Conservation (phyloP, 2,113 vertebrate genomes). For the Atractosteus spatula region DNA sequence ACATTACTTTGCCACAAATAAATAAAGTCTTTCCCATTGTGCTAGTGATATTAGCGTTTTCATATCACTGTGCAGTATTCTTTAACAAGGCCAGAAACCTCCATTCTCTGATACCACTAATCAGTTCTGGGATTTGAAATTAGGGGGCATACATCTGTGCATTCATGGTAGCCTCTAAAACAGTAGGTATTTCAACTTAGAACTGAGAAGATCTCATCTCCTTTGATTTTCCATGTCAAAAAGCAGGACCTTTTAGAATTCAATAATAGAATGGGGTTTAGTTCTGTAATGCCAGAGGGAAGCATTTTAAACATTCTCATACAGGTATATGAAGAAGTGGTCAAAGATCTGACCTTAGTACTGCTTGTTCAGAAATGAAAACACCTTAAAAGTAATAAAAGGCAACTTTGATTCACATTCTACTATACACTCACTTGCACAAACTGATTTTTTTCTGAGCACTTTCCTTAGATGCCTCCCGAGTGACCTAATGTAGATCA, state of each 20-base stretch:
- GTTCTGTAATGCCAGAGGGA: constrained; percentile 48
- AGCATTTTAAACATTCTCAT: constrained; percentile 59
- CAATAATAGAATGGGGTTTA: constrained; percentile 37
- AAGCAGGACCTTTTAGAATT: not conserved
- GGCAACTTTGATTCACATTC: constrained; percentile 32
- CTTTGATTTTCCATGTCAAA: not conserved
- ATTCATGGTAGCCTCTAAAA: not conserved
- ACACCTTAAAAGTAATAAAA: constrained; percentile 21
- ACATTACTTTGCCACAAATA: too few relatives aligned
- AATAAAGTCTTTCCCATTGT: too few relatives aligned
- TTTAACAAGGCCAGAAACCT: not conserved
- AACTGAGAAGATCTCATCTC: too few relatives aligned
- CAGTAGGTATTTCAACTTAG: not conserved
- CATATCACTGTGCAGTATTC: too few relatives aligned
- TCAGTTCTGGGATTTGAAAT: not conserved
- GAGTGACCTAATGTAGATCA: constrained; percentile 39
- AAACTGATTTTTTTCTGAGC: constrained; percentile 48
- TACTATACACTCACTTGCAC: constrained; percentile 54
- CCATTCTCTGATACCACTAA: not conserved
- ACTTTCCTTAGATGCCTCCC: constrained; percentile 37
- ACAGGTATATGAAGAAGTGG: constrained; percentile 46
- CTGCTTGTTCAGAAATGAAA: not conserved
- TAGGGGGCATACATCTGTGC: not conserved
- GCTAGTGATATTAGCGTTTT: too few relatives aligned
- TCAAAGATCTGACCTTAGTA: not conserved